phyloP scores from a whole-genome alignment of 2,113 vertebrate species.

The Dromiciops gliroides region DNA sequence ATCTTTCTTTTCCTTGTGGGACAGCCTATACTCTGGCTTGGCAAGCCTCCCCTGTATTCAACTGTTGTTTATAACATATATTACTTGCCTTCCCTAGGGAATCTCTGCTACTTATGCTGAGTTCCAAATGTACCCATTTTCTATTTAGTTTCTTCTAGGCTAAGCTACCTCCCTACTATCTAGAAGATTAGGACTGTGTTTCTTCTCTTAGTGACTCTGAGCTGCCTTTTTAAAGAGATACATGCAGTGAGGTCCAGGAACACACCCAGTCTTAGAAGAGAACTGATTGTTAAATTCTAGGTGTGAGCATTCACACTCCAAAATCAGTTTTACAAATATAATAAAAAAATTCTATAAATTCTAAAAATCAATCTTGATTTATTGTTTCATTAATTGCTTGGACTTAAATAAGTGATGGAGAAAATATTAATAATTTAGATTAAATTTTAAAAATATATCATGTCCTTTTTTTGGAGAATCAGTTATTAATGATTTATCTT shows the following conservation, averaged over 20 bases:
- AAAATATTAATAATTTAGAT: background rate
- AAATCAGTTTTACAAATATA: background rate
- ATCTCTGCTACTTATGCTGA: background rate
- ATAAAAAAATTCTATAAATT: background rate
- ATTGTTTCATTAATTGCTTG: background rate
- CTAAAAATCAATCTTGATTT: background rate
- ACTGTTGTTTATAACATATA: background rate
- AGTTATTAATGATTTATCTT: background rate
- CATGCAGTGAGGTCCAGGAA: background rate
- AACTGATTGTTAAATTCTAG: background rate
- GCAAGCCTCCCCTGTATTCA: background rate
- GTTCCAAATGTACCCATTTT: background rate
- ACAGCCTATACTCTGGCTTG: background rate
- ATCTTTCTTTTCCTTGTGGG: background rate
- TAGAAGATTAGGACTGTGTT: background rate
- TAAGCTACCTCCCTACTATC: background rate
- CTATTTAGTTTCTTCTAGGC: background rate
- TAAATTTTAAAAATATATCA: background rate
- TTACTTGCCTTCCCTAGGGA: background rate
- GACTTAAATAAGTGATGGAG: background rate
- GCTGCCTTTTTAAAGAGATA: background rate
- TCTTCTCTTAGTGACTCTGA: background rate
- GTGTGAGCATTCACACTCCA: background rate
- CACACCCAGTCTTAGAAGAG: background rate
- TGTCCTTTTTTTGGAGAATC: background rate